phyloP scores from a whole-genome alignment of 2,888 invertebrate species.

The Eueremaeus valkanovi region DNA sequence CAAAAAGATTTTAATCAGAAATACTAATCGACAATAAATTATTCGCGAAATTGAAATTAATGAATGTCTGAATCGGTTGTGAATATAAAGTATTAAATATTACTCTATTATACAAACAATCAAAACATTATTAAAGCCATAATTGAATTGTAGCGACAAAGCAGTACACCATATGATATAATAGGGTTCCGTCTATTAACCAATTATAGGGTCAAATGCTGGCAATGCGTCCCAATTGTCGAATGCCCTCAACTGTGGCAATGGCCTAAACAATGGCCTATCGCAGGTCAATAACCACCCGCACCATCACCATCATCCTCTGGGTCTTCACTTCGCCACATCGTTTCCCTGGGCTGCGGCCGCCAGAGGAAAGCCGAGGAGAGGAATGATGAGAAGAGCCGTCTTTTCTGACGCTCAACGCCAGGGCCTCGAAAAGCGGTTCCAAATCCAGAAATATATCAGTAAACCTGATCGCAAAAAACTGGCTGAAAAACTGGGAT shows the following conservation, averaged over 20 bases:
- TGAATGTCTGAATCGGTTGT: background rate
- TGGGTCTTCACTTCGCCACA: slow-evolving; percentile 41
- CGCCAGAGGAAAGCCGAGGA: slow-evolving; percentile 82
- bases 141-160: background rate
- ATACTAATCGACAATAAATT: slow-evolving; percentile 28
- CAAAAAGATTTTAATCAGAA: slow-evolving; percentile 18
- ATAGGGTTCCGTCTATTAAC: background rate
- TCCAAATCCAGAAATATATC: slow-evolving; percentile 96
- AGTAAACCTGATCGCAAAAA: slow-evolving; percentile 97
- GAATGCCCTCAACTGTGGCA: slow-evolving; percentile 2
- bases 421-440: slow-evolving; percentile 89
- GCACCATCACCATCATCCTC: slow-evolving; percentile 30
- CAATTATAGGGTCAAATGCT: slow-evolving; percentile 32
- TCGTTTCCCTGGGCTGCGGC: slow-evolving; percentile 81
- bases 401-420: slow-evolving; percentile 95
- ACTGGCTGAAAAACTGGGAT: slow-evolving; percentile 86
- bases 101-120: background rate
- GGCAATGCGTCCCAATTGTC: slow-evolving; percentile 18
- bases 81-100: too few species aligned
- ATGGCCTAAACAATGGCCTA: background rate
- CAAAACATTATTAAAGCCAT: background rate
- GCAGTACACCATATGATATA: background rate
- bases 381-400: slow-evolving; percentile 94
- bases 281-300: slow-evolving; percentile 18
- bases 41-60: slow-evolving; percentile 10